A percentile compares a stretch with the other conserved stretches of the same genome.
These are phyloP conservation scores for Neotragus moschatus DNA, from an alignment of 2,113 vertebrate species.

Conservation along the genomic window DNA sequence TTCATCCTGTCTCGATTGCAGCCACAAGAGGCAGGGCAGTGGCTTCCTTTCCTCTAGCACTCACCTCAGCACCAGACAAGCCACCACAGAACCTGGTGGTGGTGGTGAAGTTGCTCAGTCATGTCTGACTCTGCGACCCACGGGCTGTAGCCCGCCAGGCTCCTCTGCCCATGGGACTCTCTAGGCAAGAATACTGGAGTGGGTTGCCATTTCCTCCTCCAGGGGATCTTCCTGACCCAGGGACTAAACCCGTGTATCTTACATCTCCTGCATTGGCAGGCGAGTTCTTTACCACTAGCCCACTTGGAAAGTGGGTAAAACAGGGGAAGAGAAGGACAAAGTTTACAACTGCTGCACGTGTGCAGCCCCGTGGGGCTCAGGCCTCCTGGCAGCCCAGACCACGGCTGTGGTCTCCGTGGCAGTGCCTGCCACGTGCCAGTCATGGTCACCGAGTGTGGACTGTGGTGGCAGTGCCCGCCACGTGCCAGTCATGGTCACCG, in stretches of 20 bases:
- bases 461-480: too few relatives aligned
- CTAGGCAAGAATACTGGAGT: neutral
- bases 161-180: neutral
- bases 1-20: neutral
- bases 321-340: neutral
- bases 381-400: neutral
- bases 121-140: neutral
- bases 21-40: neutral
- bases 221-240: neutral
- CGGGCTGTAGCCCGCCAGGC: neutral
- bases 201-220: neutral
- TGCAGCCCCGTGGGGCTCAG: neutral
- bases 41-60: neutral
- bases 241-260: neutral
- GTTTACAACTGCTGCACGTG: neutral
- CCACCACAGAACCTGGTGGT: neutral
- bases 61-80: neutral
- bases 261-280: neutral
- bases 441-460: neutral
- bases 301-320: neutral
- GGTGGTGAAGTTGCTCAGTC: neutral
- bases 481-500: too few relatives aligned
- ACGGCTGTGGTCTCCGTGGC: too few relatives aligned
- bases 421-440: neutral
- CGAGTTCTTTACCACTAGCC: rapidly evolving